Conservation (phyloP, 2,888 invertebrate species). For the Trissolcus brochymenae region DNA sequence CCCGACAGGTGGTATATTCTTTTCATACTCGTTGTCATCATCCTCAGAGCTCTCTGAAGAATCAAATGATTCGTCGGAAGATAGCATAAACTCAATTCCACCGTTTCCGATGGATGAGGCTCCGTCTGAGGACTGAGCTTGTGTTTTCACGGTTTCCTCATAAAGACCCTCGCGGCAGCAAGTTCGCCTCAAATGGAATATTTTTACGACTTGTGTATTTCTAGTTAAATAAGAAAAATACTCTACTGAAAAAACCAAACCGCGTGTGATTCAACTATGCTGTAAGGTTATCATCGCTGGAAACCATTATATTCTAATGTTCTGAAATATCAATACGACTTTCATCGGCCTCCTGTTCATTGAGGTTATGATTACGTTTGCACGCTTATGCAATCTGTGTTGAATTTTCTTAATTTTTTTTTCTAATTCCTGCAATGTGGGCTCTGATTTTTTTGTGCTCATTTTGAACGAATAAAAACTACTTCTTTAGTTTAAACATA, state of each 20-base stretch:
- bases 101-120: neutral
- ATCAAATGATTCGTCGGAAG: neutral
- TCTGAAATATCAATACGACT: neutral
- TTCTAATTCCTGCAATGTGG: neutral
- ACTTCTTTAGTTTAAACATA: neutral
- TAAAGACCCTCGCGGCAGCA: neutral
- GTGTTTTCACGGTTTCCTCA: neutral
- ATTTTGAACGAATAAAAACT: neutral
- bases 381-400: neutral
- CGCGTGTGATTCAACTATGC: constrained; percentile 5
- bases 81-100: neutral
- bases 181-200: neutral
- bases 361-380: constrained; percentile 4
- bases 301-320: constrained; percentile 1
- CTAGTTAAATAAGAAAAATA: neutral
- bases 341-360: neutral
- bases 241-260: neutral
- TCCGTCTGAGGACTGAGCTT: neutral
- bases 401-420: neutral
- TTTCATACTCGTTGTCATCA: neutral
- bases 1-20: neutral
- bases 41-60: neutral
- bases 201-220: neutral
- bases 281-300: constrained; percentile 13
- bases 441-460: constrained; percentile 5